A percentile compares a stretch with the other conserved stretches of the same genome.
Evolutionary conservation across 2,888 invertebrate species (phyloP).

Genomic region (Yponomeuta malinellus): DNA sequence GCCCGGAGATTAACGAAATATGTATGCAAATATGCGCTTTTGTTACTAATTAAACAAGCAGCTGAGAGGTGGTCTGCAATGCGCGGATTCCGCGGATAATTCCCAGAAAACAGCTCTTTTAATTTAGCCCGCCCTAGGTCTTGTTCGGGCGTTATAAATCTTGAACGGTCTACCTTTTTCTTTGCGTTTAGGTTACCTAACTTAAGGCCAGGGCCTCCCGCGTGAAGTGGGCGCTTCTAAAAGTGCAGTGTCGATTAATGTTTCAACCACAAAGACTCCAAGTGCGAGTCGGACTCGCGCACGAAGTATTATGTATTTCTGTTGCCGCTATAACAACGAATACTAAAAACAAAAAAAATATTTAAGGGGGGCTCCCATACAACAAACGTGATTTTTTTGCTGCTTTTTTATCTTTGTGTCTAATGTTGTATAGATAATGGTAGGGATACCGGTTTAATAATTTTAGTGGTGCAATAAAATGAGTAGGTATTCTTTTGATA

Average conservation of each 20-base stretch:
- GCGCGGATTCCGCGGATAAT: constrained; percentile 4
- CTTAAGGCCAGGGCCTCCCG: background rate
- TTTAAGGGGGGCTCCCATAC: too few relatives aligned
- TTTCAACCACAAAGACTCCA: too few relatives aligned
- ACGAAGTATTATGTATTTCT: too few relatives aligned
- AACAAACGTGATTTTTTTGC: too few relatives aligned
- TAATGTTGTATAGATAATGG: too few relatives aligned
- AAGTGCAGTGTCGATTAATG: background rate
- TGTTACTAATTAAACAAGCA: constrained; percentile 10
- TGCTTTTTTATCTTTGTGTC: too few relatives aligned
- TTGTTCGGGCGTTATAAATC: constrained; percentile 15
- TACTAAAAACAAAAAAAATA: too few relatives aligned
- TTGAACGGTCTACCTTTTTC: constrained; percentile 12
- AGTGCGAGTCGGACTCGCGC: too few relatives aligned
- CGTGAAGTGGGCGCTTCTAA: background rate
- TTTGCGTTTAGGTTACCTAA: constrained; percentile 12
- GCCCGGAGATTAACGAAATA: background rate
- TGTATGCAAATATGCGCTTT: constrained; percentile 11
- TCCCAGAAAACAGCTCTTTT: constrained; percentile 9
- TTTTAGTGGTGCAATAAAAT: too few relatives aligned
- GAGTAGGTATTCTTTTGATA: too few relatives aligned
- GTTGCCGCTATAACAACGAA: too few relatives aligned
- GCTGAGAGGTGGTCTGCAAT: constrained; percentile 7
- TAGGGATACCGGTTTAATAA: too few relatives aligned
- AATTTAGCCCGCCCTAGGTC: constrained; percentile 11